Base-by-base conservation (phyloP, 2,113 vertebrate genomes). In the Oncorhynchus nerka region DNA sequence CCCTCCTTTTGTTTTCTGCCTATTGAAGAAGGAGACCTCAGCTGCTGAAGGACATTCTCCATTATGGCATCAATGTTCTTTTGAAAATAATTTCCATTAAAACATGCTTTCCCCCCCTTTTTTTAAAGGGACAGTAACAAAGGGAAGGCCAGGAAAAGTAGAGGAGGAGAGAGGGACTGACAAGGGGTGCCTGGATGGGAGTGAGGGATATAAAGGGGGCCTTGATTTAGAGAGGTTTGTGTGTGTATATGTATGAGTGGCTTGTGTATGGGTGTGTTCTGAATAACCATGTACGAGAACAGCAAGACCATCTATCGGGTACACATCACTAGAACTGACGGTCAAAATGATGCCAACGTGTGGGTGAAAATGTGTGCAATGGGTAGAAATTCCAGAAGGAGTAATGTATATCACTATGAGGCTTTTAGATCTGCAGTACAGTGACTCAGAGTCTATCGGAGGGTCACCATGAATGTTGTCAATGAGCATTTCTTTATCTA, bases 41-140 rank as follows among this genome's bases (percentile, higher is more conserved):
- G 93, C 93, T 94, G 93, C 89, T 93, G 88, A 90, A 93, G 92
- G 90, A 93, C 91, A 92, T 91, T 93, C 91, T 91, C 91, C 87
- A 94, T 94, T 94, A 94, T 94, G 91, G 92, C 90, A 88, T 93
- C 92, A 93, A 89, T 94, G 93, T 93, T 94, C 93, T 93, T 93
- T 94, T 92, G 87, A 92, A 93, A 94, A 94, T 94, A 85, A 92
- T 93, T 94, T 94, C 93, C 91, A 94, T 94, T 93, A 94, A 93
- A 92, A 93, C 89, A 90, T 90, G 90, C 91, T 34, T 34, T 4
- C 2, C 28, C 28, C 28, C 1, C 7, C 91, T 92, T 90, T 91
- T 90, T 90, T 45, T 87, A 88, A 93, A 90, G 90, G 89, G 86
- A 92, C 84, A 85, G 85, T 88, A 84, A 93, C 92, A 93, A 94